phyloP scores from a whole-genome alignment of 37 sponge, comb jelly and placozoan genomes.

The Axinella damicornis region DNA sequence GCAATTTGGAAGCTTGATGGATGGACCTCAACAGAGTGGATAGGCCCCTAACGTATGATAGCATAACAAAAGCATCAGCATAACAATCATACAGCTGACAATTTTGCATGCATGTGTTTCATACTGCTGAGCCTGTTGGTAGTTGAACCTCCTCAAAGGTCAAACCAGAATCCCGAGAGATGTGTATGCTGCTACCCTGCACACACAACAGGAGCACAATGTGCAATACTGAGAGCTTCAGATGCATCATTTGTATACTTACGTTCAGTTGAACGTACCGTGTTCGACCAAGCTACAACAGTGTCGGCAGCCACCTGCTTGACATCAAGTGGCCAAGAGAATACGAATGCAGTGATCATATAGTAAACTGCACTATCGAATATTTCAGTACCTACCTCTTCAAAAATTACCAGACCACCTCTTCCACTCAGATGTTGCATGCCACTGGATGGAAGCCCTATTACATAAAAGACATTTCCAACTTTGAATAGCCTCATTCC shows the following conservation, averaged over 20 bases:
- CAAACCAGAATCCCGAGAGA: slow-evolving; percentile 10
- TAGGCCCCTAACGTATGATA: neutral
- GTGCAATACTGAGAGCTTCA: neutral
- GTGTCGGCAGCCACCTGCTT: neutral
- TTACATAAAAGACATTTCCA: too few relatives aligned
- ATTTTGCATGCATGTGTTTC: too few relatives aligned
- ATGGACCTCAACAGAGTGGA: neutral
- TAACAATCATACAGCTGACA: too few relatives aligned
- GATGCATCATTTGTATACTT: neutral
- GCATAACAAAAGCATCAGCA: too few relatives aligned
- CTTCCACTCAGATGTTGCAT: too few relatives aligned
- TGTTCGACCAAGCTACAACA: slow-evolving; percentile 16
- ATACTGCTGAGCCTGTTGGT: neutral
- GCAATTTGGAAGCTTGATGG: neutral
- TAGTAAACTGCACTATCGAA: too few relatives aligned
- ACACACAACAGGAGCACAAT: neutral
- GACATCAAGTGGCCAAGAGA: too few relatives aligned
- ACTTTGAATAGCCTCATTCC: too few relatives aligned
- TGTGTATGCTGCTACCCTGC: neutral
- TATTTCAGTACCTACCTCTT: neutral
- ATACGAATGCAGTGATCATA: neutral
- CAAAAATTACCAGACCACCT: neutral
- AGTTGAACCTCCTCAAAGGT: neutral
- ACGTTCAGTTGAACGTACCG: neutral
- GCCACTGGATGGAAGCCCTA: too few relatives aligned